A percentile compares a stretch with the other conserved stretches of the same genome.
Evolutionary conservation across 2,113 vertebrate species (phyloP).

Genomic region (Dicentrarchus labrax): DNA sequence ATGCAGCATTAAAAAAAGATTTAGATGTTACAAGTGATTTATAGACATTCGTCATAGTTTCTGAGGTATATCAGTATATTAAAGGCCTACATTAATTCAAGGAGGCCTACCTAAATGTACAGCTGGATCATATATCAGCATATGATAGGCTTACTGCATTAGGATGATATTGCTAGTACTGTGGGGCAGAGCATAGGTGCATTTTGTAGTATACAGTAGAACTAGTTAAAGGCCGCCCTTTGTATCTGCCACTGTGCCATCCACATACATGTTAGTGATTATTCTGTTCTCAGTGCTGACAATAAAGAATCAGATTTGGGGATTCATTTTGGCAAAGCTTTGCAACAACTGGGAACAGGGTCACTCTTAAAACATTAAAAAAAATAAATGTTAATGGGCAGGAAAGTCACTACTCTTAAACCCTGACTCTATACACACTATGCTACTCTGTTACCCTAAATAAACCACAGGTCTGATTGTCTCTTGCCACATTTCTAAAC

Average conservation of each 20-base stretch:
- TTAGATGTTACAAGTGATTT: not conserved
- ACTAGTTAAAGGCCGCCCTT: not conserved
- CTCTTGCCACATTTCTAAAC: not conserved
- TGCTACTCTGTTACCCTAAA: not conserved
- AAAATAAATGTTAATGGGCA: not conserved
- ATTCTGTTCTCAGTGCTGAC: not conserved
- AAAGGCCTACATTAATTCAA: not conserved
- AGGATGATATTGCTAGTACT: not conserved
- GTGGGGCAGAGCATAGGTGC: not conserved
- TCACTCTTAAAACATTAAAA: not conserved
- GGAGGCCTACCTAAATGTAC: not conserved
- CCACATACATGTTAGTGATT: not conserved
- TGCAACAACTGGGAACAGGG: not conserved
- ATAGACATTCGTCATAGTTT: not conserved
- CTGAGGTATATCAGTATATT: not conserved
- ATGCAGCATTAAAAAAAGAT: not conserved
- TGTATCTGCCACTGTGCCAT: not conserved
- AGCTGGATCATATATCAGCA: not conserved
- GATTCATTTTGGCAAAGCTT: not conserved
- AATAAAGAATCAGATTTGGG: not conserved
- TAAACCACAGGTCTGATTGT: not conserved
- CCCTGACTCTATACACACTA: not conserved
- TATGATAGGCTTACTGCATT: not conserved
- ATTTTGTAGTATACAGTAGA: not conserved
- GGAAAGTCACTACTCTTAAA: not conserved